Evolutionary conservation across 2,797 vertebrate species (phyloP), one percentile per base, ranked within the genome.

Genomic region (Cirrhinus molitorella): DNA sequence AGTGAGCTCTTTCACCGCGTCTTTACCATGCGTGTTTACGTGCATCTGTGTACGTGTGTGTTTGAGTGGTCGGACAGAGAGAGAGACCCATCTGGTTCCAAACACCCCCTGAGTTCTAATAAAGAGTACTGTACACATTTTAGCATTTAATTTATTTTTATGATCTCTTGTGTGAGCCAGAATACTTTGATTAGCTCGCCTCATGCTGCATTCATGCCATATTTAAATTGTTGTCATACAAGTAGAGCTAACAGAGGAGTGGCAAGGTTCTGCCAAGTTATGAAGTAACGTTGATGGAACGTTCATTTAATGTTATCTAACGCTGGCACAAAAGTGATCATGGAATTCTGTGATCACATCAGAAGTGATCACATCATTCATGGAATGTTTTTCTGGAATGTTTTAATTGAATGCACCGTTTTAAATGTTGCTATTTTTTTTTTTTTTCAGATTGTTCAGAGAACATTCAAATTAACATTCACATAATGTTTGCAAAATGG

Each of bases 1-100:
- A 93, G 88, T 92, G 88, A 89, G 59, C 40, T 90, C 91, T 92
- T 94, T 95, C 90, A 93, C 67, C 31, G 9, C 55, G 75, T 25
- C 71, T 59, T 65, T 73, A 83, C 45, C 47, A 9, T 72, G 51
- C 49, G 81, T 79, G 85, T 75, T 72, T 81, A 68, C 81, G 73
- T 17, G 71, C 40, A 66, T 74, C 63, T 70, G 34, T 77, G 59
- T 61, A 65, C 16, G 61, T 65, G 61, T 31, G 73, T 75, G 63
- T 17, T 14, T 53, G 63, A 34, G 63, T 3, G 31, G 25, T 43
- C 14, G 2, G 66, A 57, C 16, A 34, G 61, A 59, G 25, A 59
- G 25, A 45, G 31, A 53, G 65, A 34, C 37, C 51, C 66, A 80
- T 80, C 66, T 83, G 61, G 63, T 45, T 68, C 19, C 51, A 43